phyloP scores from a whole-genome alignment of 2,797 vertebrate species.

The Falco rusticolus region DNA sequence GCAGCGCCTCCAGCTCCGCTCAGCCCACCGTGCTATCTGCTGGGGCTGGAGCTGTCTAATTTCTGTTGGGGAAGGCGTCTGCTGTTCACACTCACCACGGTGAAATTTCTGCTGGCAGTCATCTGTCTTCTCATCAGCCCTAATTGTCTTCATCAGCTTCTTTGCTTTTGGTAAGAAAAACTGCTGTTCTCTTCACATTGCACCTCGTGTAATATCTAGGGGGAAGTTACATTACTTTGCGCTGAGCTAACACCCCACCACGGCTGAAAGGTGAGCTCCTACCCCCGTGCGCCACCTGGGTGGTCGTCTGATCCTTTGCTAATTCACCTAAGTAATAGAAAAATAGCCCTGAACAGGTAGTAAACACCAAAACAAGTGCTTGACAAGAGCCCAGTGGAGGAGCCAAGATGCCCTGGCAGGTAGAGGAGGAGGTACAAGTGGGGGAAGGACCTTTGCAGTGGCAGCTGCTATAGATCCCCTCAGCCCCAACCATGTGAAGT shows the following conservation, averaged over 20 bases:
- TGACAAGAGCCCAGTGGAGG: not conserved
- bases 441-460: not conserved
- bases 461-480: not conserved
- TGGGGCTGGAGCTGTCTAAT: not conserved
- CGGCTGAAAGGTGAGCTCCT: not conserved
- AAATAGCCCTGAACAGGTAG: not conserved
- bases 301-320: not conserved
- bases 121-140: not conserved
- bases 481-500: accelerated
- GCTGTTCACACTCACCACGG: not conserved
- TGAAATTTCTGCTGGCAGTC: not conserved
- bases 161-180: not conserved
- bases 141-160: not conserved
- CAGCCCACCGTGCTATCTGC: accelerated
- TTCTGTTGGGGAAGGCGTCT: not conserved
- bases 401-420: not conserved
- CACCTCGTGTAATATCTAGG: not conserved
- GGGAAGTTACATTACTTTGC: not conserved
- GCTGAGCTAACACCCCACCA: not conserved
- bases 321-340: not conserved
- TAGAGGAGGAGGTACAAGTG: not conserved
- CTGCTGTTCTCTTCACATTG: not conserved
- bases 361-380: not conserved
- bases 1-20: not conserved
- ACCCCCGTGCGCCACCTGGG: not conserved